Percentiles rank a stretch among this genome's conserved stretches.
These are phyloP conservation scores for Phrynocephalus guinanensis DNA, from an alignment of 2,797 vertebrate genomes.

Conservation along the genomic window DNA sequence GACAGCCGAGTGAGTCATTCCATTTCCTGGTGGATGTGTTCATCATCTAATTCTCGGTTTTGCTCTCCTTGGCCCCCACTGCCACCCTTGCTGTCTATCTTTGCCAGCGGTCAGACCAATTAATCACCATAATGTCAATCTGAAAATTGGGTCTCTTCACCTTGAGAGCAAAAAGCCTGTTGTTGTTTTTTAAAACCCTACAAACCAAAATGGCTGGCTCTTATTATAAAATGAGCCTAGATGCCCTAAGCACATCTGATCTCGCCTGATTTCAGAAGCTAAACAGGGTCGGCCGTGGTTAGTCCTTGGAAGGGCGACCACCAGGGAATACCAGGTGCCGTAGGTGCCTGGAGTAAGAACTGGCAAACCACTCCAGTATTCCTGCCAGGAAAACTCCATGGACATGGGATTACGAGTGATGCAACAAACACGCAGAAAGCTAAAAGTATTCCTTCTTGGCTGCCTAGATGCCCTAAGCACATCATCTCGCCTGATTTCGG, in stretches of 20 bases:
- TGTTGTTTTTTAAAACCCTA: background rate
- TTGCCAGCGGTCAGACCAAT: background rate
- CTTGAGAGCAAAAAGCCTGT: background rate
- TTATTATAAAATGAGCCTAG: background rate
- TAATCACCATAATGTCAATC: conserved; percentile 23
- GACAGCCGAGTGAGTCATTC: conserved; percentile 47
- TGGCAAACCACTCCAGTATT: no score
- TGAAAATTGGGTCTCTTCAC: conserved; percentile 31
- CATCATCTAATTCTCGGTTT: conserved; percentile 21
- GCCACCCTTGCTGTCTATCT: conserved; percentile 16
- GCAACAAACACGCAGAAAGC: no score
- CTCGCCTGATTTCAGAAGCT: no score
- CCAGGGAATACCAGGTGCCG: no score
- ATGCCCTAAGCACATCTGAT: background rate
- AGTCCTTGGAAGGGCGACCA: no score
- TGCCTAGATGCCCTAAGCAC: no score
- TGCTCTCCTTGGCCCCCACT: background rate
- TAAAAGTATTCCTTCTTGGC: no score
- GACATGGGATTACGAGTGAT: no score
- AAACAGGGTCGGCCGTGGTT: no score
- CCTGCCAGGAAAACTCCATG: no score
- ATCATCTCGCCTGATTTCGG: no score
- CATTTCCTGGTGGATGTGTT: conserved; percentile 43
- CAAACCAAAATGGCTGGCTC: background rate
- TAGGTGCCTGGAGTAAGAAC: no score